A percentile compares a stretch with the other conserved stretches of the same genome.
phyloP scores from a whole-genome alignment of 1,140 invertebrate genomes.

The Acyrthosiphon pisum region DNA sequence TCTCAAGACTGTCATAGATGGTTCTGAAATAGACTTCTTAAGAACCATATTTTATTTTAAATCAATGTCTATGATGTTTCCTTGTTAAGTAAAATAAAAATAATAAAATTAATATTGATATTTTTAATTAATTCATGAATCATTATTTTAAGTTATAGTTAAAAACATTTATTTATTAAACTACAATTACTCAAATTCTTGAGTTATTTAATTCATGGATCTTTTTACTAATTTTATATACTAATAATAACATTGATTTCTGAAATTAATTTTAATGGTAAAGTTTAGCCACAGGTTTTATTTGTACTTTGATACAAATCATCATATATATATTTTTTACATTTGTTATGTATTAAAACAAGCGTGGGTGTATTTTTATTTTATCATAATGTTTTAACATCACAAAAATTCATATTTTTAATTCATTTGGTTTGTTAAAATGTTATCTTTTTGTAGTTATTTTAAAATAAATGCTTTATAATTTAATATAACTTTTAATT shows the following conservation, averaged over 20 bases:
- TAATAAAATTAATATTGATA: constrained; percentile 1
- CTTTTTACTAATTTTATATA: constrained; percentile 51
- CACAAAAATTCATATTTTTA: constrained; percentile 48
- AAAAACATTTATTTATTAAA: constrained; percentile 33
- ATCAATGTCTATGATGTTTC: constrained; percentile 38
- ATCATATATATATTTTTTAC: constrained; percentile 38
- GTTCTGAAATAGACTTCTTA: constrained; percentile 35
- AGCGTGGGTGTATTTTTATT: constrained; percentile 36
- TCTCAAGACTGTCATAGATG: constrained; percentile 47
- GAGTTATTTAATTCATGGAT: constrained; percentile 28
- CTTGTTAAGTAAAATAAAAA: constrained; percentile 7
- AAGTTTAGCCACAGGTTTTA: constrained; percentile 35
- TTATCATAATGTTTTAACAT: constrained; percentile 52
- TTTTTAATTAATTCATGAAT: constrained; percentile 47
- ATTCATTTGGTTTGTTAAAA: constrained; percentile 51
- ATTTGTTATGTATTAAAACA: constrained; percentile 46
- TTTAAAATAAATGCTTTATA: constrained; percentile 45
- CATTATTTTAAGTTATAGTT: constrained; percentile 47
- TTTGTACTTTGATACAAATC: constrained; percentile 6
- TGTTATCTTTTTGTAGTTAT: constrained; percentile 51
- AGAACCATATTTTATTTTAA: constrained; percentile 51
- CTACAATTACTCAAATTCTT: neutral
- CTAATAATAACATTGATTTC: constrained; percentile 46
- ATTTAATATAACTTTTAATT: constrained; percentile 43
- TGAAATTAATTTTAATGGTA: constrained; percentile 31